Evolutionary conservation across 2,888 invertebrate genomes (phyloP), one percentile per base, ranked within the genome.

Genomic region (Macrophya annulata): DNA sequence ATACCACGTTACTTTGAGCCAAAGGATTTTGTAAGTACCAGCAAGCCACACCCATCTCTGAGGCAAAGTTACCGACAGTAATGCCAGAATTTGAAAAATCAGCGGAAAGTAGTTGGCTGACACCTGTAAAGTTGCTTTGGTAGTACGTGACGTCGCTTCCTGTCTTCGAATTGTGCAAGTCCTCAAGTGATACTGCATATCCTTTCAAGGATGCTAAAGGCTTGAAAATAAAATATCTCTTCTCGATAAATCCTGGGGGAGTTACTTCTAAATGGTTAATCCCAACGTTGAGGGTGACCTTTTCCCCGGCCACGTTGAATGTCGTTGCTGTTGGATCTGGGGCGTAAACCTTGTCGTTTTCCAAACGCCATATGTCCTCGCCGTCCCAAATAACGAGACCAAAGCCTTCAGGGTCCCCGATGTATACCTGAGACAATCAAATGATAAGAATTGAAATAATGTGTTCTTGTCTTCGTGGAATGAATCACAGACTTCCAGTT

Each of bases 221-320:
- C 40, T 88, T 87, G 74, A 89, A 89, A 51, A 88, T 82, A 5
- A 92, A 17, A n/a, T 74, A 84, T 25, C 87, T 85, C 2, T 86
- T 83, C 6, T 84, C 43, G 1, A 51, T 31, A 15, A 45, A 83
- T 45, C 62, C 0, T 3, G 77, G 45, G 0, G 96, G 95, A 2
- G 96, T 95, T 10, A 0, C 96, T 90, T 0, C 96, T 96, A 88
- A 95, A 95, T 95, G 71, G 96, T 1, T 2, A 1, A 31, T 31
- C 31, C 31, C 31, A 3, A 31, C 31, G 31, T 31, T 31, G 31
- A 31, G 90, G 82, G 95, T 95, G 89, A 97, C 96, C 74, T 93
- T 94, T 88, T 95, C 95, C 4, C 95, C 96, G 1, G 91, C 91
- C 2, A 94, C 88, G 12, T 87, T 89, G 31, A 88, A 85, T 6